Conservation (phyloP, 2,113 vertebrate species). For the Gopherus flavomarginatus region DNA sequence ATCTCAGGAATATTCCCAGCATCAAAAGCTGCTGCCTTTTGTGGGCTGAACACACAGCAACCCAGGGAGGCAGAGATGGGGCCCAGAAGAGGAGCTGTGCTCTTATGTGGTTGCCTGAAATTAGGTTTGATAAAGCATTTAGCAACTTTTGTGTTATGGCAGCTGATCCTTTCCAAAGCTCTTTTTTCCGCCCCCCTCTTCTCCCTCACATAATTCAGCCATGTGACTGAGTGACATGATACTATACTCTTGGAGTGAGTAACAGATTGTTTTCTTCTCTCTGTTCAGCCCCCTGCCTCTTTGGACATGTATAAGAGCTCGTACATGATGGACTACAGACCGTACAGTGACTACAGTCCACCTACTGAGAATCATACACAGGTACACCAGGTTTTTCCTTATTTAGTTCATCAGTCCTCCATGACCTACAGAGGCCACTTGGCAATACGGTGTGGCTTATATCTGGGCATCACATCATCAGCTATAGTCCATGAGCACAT, state of each 20-base stretch:
- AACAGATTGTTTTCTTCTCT: background rate
- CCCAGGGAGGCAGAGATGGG: accelerated
- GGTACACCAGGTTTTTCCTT: background rate
- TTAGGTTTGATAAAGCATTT: background rate
- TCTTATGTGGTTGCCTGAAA: background rate
- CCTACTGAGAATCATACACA: accelerated
- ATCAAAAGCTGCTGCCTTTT: background rate
- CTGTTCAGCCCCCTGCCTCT: constrained; percentile 37
- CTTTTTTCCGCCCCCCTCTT: background rate
- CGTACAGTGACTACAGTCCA: background rate
- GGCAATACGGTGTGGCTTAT: background rate
- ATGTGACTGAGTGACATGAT: background rate
- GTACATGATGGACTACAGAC: constrained; percentile 47
- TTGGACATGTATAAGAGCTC: constrained; percentile 57
- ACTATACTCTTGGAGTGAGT: background rate
- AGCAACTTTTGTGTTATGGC: background rate
- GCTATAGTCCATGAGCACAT: background rate
- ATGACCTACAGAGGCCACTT: background rate
- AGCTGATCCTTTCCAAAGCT: background rate
- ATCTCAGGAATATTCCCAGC: background rate
- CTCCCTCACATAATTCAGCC: background rate
- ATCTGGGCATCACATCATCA: accelerated
- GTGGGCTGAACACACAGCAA: background rate
- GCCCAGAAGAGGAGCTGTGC: background rate
- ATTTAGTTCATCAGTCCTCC: accelerated